Conservation (phyloP, 2,797 vertebrate species). For the Hypotaenidia okinawae region DNA sequence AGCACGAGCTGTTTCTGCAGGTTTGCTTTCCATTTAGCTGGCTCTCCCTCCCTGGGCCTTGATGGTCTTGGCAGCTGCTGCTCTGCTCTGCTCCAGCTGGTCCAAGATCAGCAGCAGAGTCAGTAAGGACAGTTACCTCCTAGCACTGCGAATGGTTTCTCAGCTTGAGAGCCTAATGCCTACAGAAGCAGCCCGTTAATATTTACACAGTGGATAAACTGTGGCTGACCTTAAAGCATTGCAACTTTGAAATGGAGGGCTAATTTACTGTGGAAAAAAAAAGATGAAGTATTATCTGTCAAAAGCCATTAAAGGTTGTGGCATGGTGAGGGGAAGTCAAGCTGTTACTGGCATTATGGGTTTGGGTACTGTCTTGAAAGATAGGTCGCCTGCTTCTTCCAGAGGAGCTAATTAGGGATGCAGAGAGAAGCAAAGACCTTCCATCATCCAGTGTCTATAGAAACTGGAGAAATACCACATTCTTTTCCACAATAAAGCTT, state of each 20-base stretch:
- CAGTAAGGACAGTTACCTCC: constrained; percentile 29
- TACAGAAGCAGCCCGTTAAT: constrained; percentile 36
- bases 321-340: neutral
- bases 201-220: constrained; percentile 65
- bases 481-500: constrained; percentile 18
- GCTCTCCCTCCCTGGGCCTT: constrained; percentile 34
- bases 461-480: constrained; percentile 3
- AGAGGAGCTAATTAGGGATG: constrained; percentile 18
- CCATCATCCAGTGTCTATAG: neutral
- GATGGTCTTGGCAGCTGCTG: constrained; percentile 65
- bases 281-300: neutral
- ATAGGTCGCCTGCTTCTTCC: neutral
- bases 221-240: constrained; percentile 51
- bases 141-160: neutral
- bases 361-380: neutral
- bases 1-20: constrained; percentile 37
- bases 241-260: constrained; percentile 49
- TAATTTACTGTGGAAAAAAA: constrained; percentile 26
- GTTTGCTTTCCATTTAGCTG: constrained; percentile 64
- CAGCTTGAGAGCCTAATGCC: constrained; percentile 11
- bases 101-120: constrained; percentile 43
- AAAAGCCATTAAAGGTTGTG: neutral
- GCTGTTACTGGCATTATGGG: neutral
- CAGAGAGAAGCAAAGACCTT: constrained; percentile 4
- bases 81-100: constrained; percentile 34